phyloP scores from a whole-genome alignment of 2,797 vertebrate genomes.

The Gila robusta region DNA sequence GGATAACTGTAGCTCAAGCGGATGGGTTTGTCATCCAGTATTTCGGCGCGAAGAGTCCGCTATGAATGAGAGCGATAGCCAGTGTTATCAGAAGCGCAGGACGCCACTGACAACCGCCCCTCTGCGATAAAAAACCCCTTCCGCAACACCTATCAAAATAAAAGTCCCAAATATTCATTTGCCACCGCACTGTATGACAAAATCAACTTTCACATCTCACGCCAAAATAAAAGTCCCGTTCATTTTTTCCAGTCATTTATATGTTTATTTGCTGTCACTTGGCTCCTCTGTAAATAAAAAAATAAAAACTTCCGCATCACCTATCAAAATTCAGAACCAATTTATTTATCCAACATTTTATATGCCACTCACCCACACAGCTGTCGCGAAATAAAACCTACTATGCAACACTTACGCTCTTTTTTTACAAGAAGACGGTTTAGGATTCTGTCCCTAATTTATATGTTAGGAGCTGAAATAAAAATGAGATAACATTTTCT shows the following conservation, averaged over 20 bases:
- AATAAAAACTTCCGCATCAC: background rate
- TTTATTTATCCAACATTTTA: background rate
- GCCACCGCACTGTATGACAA: too few relatives aligned
- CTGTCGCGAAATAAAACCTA: background rate
- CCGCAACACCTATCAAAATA: conserved; percentile 22
- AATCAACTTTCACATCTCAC: background rate
- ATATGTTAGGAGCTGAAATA: background rate
- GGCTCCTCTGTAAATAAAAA: background rate
- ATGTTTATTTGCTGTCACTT: background rate
- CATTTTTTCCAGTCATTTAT: background rate
- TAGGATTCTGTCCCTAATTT: background rate
- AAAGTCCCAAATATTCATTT: background rate
- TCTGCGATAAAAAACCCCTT: background rate
- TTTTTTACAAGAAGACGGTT: background rate
- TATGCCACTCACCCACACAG: too few relatives aligned
- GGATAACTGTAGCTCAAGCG: background rate
- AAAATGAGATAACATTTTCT: background rate
- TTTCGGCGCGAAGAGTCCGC: conserved; percentile 41
- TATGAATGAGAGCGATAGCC: conserved; percentile 42
- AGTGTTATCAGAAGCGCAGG: conserved; percentile 34
- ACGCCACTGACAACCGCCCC: conserved; percentile 19
- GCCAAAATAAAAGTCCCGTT: background rate
- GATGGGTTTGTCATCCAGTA: conserved; percentile 6
- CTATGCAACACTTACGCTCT: background rate
- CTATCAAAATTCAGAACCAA: background rate